Conservation (phyloP, 2,113 vertebrate genomes). For the Bujurquina vittata region DNA sequence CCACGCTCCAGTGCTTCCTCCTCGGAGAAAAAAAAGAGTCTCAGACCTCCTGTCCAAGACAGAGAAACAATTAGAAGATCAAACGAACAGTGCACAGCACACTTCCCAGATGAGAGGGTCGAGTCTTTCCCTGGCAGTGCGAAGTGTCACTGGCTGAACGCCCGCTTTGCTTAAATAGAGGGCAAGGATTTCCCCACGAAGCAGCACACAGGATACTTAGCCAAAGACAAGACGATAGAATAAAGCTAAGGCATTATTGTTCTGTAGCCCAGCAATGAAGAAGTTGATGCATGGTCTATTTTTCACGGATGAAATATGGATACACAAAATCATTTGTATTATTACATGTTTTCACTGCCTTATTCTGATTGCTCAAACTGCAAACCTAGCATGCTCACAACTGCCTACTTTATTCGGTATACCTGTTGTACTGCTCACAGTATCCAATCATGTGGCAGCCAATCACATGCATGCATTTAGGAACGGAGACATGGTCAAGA, state of each 20-base stretch:
- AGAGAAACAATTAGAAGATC: conserved; percentile 60
- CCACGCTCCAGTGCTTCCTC: conserved; percentile 31
- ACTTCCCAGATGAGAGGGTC: conserved; percentile 40
- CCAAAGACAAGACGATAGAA: conserved; percentile 27
- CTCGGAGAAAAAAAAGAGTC: conserved; percentile 31
- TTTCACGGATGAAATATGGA: neutral
- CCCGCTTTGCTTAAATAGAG: conserved; percentile 45
- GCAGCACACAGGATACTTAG: conserved; percentile 10
- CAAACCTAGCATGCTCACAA: neutral
- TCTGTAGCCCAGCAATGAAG: conserved; percentile 45
- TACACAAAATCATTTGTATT: neutral
- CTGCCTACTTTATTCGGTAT: rapidly evolving
- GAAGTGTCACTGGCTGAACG: conserved; percentile 40
- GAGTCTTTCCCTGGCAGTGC: conserved; percentile 59
- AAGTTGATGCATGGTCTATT: neutral
- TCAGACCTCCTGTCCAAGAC: conserved; percentile 45
- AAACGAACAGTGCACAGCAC: conserved; percentile 44
- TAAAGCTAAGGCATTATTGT: conserved; percentile 24
- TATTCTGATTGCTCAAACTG: neutral
- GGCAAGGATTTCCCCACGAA: conserved; percentile 55
- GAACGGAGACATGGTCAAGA: rapidly evolving
- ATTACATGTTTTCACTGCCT: neutral
- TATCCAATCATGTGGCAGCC: neutral
- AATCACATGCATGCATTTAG: neutral
- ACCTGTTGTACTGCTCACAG: neutral